These are phyloP conservation scores for Drosophila saltans DNA, from an alignment of 1,140 invertebrate genomes.

Conservation along the genomic window DNA sequence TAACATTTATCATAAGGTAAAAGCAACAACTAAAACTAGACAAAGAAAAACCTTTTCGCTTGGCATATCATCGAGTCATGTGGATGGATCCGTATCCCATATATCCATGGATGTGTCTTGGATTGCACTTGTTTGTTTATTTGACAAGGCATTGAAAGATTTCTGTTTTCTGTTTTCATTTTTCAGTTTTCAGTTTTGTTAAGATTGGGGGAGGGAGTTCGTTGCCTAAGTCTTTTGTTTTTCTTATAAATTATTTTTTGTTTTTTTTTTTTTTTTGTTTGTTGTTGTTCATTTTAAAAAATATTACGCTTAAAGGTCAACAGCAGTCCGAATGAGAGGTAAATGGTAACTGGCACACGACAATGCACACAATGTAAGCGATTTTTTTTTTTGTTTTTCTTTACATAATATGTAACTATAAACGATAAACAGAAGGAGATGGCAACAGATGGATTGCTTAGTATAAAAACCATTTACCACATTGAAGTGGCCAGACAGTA, in stretches of 20 bases:
- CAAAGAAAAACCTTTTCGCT: conserved; percentile 53
- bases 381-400: conserved; percentile 46
- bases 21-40: conserved; percentile 15
- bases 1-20: conserved; percentile 58
- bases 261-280: conserved; percentile 1
- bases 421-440: conserved; percentile 36
- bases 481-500: conserved; percentile 56
- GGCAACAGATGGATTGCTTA: conserved; percentile 41
- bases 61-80: conserved; percentile 6
- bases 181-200: conserved; percentile 5
- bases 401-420: conserved; percentile 74
- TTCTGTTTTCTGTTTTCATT: conserved; percentile 8
- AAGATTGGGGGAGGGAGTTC: conserved; percentile 50
- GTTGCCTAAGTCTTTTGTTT: conserved; percentile 81
- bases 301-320: conserved; percentile 65
- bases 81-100: neutral
- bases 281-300: conserved; percentile 16
- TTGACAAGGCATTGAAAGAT: conserved; percentile 49
- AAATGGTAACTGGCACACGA: conserved; percentile 70
- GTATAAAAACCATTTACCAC: conserved; percentile 66
- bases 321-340: conserved; percentile 56
- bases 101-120: conserved; percentile 10
- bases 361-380: conserved; percentile 67
- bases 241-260: conserved; percentile 40
- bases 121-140: conserved; percentile 49